These are phyloP conservation scores for Athene cunicularia DNA, from an alignment of 2,113 vertebrate species.

Conservation along the genomic window DNA sequence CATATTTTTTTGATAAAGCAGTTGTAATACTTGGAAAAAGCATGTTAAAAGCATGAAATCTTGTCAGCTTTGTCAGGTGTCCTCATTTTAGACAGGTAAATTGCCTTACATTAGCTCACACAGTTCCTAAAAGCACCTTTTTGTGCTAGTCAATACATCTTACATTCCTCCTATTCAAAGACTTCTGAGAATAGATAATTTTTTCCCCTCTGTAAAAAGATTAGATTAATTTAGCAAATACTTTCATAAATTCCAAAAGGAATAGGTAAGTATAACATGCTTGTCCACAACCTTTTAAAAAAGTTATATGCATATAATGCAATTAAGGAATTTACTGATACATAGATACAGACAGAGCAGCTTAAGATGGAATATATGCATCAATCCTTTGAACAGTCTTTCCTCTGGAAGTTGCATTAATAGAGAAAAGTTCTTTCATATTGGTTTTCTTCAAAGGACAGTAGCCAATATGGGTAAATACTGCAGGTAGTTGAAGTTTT, in stretches of 20 bases:
- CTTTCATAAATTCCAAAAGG: neutral
- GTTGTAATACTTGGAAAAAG: neutral
- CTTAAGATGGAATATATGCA: neutral
- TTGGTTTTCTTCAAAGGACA: neutral
- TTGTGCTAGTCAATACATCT: neutral
- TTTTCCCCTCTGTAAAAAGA: neutral
- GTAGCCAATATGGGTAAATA: neutral
- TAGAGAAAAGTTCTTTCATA: neutral
- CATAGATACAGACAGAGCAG: neutral
- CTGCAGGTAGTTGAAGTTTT: neutral
- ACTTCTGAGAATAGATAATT: neutral
- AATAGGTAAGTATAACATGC: neutral
- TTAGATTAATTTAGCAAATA: neutral
- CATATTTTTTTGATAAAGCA: neutral
- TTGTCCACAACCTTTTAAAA: neutral
- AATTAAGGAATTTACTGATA: neutral
- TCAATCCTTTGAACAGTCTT: neutral
- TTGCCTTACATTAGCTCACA: constrained; percentile 6
- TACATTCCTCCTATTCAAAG: constrained; percentile 16
- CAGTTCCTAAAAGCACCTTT: neutral
- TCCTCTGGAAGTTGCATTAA: neutral
- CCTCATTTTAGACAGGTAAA: constrained; percentile 12
- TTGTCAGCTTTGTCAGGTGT: constrained; percentile 5
- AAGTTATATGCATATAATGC: neutral
- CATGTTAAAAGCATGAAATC: neutral